These are phyloP conservation scores for Acrossocheilus wenchowensis DNA, from an alignment of 2,797 vertebrate genomes.

Conservation along the genomic window DNA sequence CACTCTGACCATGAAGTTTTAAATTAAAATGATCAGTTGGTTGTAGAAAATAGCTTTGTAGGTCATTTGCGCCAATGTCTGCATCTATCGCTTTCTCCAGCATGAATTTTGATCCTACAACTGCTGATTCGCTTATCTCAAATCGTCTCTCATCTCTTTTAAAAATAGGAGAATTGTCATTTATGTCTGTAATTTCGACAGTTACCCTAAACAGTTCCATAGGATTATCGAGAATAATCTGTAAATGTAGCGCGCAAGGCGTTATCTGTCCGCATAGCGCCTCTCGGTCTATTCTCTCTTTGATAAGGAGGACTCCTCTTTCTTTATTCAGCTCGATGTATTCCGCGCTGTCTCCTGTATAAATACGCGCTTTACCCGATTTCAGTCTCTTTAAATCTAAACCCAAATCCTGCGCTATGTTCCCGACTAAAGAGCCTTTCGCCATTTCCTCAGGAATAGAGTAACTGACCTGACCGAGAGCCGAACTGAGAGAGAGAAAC, in stretches of 20 bases:
- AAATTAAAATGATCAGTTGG: conserved; percentile 69
- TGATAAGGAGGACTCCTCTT: conserved; percentile 83
- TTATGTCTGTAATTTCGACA: conserved; percentile 76
- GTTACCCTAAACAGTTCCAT: conserved; percentile 82
- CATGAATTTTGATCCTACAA: conserved; percentile 69
- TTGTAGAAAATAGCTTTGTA: conserved; percentile 66
- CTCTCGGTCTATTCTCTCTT: conserved; percentile 85
- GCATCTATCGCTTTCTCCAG: conserved; percentile 74
- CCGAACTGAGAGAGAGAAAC: conserved; percentile 70
- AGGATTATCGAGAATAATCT: conserved; percentile 84
- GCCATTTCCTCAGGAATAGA: conserved; percentile 85
- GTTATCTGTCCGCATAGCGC: conserved; percentile 78
- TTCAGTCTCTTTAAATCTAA: conserved; percentile 69
- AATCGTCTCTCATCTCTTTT: conserved; percentile 60
- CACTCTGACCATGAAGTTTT: conserved; percentile 48
- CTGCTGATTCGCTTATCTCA: conserved; percentile 74
- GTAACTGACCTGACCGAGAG: conserved; percentile 81
- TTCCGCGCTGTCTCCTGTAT: conserved; percentile 63
- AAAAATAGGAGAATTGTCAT: conserved; percentile 70
- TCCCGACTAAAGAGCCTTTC: conserved; percentile 73
- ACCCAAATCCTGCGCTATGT: conserved; percentile 72
- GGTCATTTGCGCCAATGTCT: conserved; percentile 75
- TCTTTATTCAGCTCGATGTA: conserved; percentile 84
- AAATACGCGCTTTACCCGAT: conserved; percentile 78
- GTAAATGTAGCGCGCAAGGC: conserved; percentile 83